Base-by-base conservation (phyloP, 1,140 invertebrate species). In the Caenorhabditis tropicalis region DNA sequence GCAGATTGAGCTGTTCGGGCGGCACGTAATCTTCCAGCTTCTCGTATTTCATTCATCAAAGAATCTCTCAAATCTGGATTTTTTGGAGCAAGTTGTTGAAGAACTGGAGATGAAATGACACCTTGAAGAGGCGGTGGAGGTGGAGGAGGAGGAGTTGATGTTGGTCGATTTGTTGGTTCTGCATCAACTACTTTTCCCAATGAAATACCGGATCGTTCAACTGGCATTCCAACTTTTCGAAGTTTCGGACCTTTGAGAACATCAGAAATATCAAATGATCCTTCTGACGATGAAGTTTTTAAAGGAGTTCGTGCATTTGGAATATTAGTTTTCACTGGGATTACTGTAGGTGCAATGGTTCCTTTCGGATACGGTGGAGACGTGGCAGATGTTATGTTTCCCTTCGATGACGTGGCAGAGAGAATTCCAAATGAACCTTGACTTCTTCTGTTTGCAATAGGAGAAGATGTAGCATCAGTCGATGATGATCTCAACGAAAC, bases 1-100 rank as follows among this genome's bases (percentile, higher is more conserved):
- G 65, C 65, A 43, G 65, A 74, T 74, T 74, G 65, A 24, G 65
- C 65, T 43, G 36, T n/a, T 43, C 65, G 65, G 36, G 65, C 65
- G 19, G 65, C 65, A 24, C 65, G 65, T 74, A 74, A n/a, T 24
- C 65, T 39, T 43, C 65, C 65, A n/a, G 65, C 65, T 43, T 74
- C 65, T 9, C 65, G 65, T 24, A 74, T 74, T 43, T 74, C 65
- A 43, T 21, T 74, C 65, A 74, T 74, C n/a, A 74, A 15, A 3
- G 65, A 74, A 24, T 74, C 65, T 24, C 65, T 74, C 29, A 74
- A 19, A 43, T 74, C 65, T 15, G 36, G 36, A 74, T 74, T 43
- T n/a, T 74, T 74, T 7, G 36, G 36, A 2, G 31, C 58, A 65
- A 36, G 12, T 36, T 10, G 58, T 33, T 74, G 65, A 56, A 27